Conservation (phyloP, 2,888 invertebrate genomes). For the Deilephila porcellus region DNA sequence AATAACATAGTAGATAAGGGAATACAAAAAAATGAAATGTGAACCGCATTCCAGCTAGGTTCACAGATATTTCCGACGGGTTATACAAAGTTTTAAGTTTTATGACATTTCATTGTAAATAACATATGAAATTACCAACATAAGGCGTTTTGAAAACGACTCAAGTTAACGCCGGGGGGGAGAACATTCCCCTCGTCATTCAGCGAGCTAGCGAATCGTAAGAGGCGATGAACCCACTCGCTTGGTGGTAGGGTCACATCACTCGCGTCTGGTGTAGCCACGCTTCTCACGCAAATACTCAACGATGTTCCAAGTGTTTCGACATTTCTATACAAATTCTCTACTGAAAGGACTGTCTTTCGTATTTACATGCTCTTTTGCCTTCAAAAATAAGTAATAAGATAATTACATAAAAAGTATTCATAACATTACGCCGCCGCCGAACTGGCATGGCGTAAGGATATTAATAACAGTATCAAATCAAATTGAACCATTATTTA, state of each 20-base stretch:
- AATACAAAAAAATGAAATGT: no score
- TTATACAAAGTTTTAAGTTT: no score
- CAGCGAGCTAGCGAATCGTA: constrained; percentile 6
- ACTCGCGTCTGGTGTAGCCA: background rate
- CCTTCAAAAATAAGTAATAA: no score
- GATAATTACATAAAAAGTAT: no score
- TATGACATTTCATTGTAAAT: background rate
- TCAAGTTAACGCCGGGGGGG: background rate
- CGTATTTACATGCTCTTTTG: no score
- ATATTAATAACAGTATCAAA: no score
- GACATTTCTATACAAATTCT: background rate
- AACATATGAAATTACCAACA: background rate
- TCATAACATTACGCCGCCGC: no score
- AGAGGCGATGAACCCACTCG: constrained; percentile 21
- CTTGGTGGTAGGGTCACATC: constrained; percentile 10
- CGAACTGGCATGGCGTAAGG: no score
- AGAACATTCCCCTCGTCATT: background rate
- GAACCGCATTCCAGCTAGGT: no score
- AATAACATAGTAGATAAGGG: no score
- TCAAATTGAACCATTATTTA: no score
- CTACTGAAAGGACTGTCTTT: background rate
- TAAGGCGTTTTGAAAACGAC: background rate
- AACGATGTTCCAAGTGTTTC: background rate
- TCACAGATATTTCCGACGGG: no score
- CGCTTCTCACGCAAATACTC: background rate